Percentiles rank a stretch among this genome's conserved stretches.
These are phyloP conservation scores for Ophion ellenae DNA, from an alignment of 2,888 invertebrate species.

Conservation along the genomic window DNA sequence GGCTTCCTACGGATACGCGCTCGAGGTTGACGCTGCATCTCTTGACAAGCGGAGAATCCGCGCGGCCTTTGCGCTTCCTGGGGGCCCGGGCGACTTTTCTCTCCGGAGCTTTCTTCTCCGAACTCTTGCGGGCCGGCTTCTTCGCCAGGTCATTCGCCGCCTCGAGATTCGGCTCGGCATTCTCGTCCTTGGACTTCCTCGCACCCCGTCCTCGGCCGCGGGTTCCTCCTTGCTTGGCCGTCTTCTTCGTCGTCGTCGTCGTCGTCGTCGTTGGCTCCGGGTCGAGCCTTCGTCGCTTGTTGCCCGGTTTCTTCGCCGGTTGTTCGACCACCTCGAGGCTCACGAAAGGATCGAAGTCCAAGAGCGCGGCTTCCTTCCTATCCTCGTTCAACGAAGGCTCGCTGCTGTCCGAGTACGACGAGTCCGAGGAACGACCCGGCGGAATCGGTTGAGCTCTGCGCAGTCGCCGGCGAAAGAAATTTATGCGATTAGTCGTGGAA, in stretches of 20 bases:
- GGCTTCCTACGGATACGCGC: neutral
- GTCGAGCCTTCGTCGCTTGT: neutral
- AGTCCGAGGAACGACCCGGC: neutral
- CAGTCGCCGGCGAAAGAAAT: neutral
- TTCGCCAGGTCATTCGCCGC: neutral
- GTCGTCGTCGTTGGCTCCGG: neutral
- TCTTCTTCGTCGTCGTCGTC: neutral
- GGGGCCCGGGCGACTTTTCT: neutral
- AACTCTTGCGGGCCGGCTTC: neutral
- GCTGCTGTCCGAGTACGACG: constrained; percentile 56
- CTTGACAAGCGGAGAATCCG: neutral
- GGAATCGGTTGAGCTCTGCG: constrained; percentile 64
- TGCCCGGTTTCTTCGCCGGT: neutral
- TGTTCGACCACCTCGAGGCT: neutral
- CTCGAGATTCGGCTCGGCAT: constrained; percentile 33
- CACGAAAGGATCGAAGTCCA: neutral
- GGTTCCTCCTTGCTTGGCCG: neutral
- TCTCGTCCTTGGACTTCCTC: constrained; percentile 35
- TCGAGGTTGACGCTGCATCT: constrained; percentile 35
- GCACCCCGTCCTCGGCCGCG: neutral
- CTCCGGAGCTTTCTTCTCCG: neutral
- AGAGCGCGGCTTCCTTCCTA: neutral
- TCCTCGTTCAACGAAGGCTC: constrained; percentile 21
- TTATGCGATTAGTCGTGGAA: neutral
- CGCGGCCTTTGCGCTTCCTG: constrained; percentile 1